phyloP scores from a whole-genome alignment of 2,888 invertebrate genomes.

The Thera obeliscata region DNA sequence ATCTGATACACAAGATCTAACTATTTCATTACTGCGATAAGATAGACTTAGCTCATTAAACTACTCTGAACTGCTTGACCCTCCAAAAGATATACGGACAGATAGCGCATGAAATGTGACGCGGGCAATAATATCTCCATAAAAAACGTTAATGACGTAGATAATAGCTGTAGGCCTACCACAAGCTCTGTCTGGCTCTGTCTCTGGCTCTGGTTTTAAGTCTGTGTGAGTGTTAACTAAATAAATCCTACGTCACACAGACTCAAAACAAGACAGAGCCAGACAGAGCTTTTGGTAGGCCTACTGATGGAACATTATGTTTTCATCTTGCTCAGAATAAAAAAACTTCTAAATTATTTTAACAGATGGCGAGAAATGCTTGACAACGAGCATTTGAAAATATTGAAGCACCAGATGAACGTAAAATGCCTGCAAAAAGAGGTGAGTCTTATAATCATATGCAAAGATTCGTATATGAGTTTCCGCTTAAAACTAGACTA shows the following conservation, averaged over 20 bases:
- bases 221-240: too few species aligned
- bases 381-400: conserved; percentile 70
- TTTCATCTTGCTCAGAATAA: neutral
- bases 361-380: conserved; percentile 75
- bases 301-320: neutral
- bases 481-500: conserved; percentile 32
- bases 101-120: conserved; percentile 20
- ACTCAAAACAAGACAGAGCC: too few species aligned
- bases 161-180: too few species aligned
- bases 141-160: conserved; percentile 11
- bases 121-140: conserved; percentile 9
- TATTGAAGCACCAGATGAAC: conserved; percentile 74
- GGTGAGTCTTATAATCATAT: conserved; percentile 52
- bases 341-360: conserved; percentile 16
- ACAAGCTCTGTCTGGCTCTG: too few species aligned
- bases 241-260: too few species aligned
- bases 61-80: conserved; percentile 39
- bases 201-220: too few species aligned
- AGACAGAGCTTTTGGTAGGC: too few species aligned
- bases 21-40: conserved; percentile 47
- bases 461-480: conserved; percentile 11
- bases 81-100: conserved; percentile 28
- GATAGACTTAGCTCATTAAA: conserved; percentile 41
- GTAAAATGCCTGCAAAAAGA: conserved; percentile 70
- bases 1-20: conserved; percentile 43